These are phyloP conservation scores for Sardina pilchardus DNA, from an alignment of 2,113 vertebrate genomes.

Conservation along the genomic window DNA sequence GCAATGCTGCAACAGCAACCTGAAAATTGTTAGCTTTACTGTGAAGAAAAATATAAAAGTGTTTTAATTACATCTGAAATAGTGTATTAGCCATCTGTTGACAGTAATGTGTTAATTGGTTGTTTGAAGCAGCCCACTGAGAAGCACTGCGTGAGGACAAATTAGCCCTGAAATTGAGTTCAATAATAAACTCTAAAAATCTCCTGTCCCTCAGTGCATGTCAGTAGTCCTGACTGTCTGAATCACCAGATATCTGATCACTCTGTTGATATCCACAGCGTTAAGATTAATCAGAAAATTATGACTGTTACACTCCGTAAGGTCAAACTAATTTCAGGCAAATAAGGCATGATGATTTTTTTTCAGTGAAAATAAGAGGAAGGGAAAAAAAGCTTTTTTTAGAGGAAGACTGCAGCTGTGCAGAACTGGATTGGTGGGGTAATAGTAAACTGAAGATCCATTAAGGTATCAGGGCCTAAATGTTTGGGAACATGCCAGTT, in stretches of 20 bases:
- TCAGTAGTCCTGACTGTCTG: background rate
- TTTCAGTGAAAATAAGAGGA: background rate
- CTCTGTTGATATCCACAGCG: background rate
- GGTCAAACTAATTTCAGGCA: background rate
- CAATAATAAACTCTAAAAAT: background rate
- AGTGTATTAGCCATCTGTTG: constrained; percentile 1
- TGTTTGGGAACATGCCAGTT: background rate
- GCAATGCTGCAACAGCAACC: background rate
- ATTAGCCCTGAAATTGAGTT: background rate
- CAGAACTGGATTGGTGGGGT: background rate
- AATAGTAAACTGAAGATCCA: no score
- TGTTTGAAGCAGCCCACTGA: constrained; percentile 8
- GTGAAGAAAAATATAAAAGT: background rate
- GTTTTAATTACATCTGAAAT: background rate
- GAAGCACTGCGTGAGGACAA: background rate
- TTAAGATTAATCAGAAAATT: background rate
- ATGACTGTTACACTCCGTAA: background rate
- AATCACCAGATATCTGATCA: background rate
- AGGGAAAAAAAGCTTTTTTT: background rate
- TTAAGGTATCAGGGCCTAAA: background rate
- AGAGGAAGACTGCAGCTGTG: background rate
- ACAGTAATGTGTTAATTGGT: constrained; percentile 16
- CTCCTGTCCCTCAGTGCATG: background rate
- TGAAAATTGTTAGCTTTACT: background rate
- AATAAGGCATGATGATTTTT: background rate